Evolutionary conservation across 2,113 vertebrate species (phyloP), one percentile per base, ranked within the genome.

Genomic region (Pseudopodoces humilis): DNA sequence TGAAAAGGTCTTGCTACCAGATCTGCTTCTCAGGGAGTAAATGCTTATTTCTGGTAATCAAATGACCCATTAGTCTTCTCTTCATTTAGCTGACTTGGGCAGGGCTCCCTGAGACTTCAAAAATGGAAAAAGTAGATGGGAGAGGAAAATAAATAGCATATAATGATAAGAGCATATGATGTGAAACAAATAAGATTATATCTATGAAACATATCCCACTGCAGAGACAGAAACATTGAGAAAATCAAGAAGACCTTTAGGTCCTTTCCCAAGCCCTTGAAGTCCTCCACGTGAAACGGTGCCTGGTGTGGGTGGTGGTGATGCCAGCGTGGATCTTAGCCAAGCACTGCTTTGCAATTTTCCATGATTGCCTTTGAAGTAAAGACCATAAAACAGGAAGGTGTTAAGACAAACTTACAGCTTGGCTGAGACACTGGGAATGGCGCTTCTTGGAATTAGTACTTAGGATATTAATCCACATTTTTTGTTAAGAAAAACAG

Each of bases 41-140:
- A 25, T 88, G 86, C 83, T 95, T 93, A 55, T 86, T 76, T 78
- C 60, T 90, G 83, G 64, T 92, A 84, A 83, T 91, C 65, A 81
- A 60, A 92, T 88, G 76, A 94, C 83, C 69, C 90, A 68, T 81
- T 35, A 31, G 69, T 63, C 68, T 88, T 89, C 69, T 78, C 44
- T 86, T 81, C 24, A 18, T 78, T 90, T 75, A 91, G 88, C 80
- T 91, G 88, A 94, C 15, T 5, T 44, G 75, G 60, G 12, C 64
- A 74, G 68, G 25, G 25, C 46, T 88, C 56, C 35, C 39, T 67
- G 67, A 81, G 60, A 53, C 15, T 74, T 75, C 16, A 80, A 2
- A 83, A 69, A 72, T 27, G 41, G 47, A 43, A 69, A 46, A 94
- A 47, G 25, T 37, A 79, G 46, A 72, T 33, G 37, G 43, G 23